Evolutionary conservation across 2,113 vertebrate species (phyloP).

Genomic region (Pteropus alecto): DNA sequence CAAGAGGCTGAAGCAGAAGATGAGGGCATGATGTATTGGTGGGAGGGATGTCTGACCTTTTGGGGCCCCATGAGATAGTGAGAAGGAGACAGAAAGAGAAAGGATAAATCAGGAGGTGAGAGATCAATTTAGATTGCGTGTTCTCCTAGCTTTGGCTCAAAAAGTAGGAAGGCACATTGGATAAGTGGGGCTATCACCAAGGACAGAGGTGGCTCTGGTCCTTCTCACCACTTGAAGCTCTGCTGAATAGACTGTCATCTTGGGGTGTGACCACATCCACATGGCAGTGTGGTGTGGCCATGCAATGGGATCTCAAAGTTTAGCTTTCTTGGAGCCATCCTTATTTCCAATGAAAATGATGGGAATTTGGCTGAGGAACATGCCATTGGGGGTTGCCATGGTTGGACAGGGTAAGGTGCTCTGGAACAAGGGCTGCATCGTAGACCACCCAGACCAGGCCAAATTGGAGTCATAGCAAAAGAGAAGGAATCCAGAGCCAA

Average conservation of each 20-base stretch:
- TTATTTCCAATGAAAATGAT: not conserved
- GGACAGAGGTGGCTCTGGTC: not conserved
- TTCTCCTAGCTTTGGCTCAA: not conserved
- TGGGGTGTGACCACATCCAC: not conserved
- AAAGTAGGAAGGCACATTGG: not conserved
- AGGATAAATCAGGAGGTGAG: not conserved
- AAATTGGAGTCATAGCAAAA: not conserved
- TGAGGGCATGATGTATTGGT: not conserved
- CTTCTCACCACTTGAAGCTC: not conserved
- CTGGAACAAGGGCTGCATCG: not conserved
- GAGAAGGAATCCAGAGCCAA: not conserved
- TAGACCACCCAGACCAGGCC: no score
- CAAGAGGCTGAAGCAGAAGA: not conserved
- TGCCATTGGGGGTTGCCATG: accelerated
- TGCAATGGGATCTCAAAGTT: not conserved
- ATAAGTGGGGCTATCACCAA: not conserved
- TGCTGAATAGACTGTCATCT: not conserved
- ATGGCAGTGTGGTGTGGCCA: not conserved
- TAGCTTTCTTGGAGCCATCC: not conserved
- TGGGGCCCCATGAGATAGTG: not conserved
- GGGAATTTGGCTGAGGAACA: not conserved
- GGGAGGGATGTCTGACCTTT: not conserved
- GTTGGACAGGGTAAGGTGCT: not conserved
- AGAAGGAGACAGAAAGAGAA: not conserved
- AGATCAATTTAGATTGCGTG: not conserved